phyloP scores from a whole-genome alignment of 2,113 vertebrate genomes.

The Oxyura jamaicensis region DNA sequence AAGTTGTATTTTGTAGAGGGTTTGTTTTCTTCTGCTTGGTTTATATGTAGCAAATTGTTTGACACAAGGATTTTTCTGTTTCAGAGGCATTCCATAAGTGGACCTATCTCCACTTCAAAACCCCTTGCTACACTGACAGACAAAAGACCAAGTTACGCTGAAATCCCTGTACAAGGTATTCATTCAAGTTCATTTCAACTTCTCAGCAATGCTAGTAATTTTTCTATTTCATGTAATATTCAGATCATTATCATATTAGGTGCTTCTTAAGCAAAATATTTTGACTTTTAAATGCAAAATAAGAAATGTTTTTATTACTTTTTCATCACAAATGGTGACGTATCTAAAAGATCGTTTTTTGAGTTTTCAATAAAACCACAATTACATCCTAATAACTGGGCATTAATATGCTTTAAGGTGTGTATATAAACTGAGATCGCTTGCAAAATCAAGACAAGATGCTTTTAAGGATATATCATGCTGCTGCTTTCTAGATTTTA shows the following conservation, averaged over 20 bases:
- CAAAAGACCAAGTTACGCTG: slow-evolving; percentile 92
- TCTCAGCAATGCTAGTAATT: neutral
- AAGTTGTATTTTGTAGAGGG: neutral
- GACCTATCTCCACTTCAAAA: slow-evolving; percentile 87
- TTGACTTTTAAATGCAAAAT: neutral
- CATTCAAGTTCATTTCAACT: neutral
- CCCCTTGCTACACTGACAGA: slow-evolving; percentile 87
- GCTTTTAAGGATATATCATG: neutral
- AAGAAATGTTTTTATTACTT: neutral
- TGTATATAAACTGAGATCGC: neutral
- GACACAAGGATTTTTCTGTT: slow-evolving; percentile 56
- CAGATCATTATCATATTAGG: neutral
- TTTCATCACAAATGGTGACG: neutral
- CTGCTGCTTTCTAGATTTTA: neutral
- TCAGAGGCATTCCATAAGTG: slow-evolving; percentile 92
- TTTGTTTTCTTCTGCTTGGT: neutral
- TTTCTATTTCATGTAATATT: neutral
- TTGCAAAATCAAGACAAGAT: neutral
- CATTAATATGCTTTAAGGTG: neutral
- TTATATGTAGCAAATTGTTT: neutral
- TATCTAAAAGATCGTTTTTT: neutral
- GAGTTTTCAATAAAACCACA: neutral
- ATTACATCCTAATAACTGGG: neutral
- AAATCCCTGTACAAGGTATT: slow-evolving; percentile 90
- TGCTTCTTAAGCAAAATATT: neutral